A percentile compares a stretch with the other conserved stretches of the same genome.
Conservation (phyloP, 2,888 invertebrate genomes). For the Subacronicta megacephala region DNA sequence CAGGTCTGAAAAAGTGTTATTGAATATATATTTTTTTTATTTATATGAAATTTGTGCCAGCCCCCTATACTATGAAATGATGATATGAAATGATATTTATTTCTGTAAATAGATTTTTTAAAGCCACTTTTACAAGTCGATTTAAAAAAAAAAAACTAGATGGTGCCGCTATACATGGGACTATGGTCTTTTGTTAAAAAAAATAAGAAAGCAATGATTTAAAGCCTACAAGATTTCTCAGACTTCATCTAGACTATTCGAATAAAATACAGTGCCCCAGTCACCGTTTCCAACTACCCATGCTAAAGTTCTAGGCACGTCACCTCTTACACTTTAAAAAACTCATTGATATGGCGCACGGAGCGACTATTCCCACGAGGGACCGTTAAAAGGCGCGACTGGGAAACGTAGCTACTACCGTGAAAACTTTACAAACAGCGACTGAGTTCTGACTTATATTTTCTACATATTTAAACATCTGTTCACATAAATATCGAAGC, state of each 20-base stretch:
- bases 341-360: constrained; percentile 13
- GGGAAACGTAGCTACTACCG: constrained; percentile 5
- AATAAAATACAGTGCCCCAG: not conserved
- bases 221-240: too few relatives aligned
- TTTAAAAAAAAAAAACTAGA: too few relatives aligned
- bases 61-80: too few relatives aligned
- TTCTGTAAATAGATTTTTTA: too few relatives aligned
- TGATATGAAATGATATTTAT: too few relatives aligned
- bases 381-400: constrained; percentile 14
- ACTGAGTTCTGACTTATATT: constrained; percentile 1
- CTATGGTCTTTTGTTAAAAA: too few relatives aligned
- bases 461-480: not conserved
- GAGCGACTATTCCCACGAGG: constrained; percentile 4
- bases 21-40: too few relatives aligned
- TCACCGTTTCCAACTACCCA: not conserved
- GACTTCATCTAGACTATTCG: not conserved
- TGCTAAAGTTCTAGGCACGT: constrained; percentile 7
- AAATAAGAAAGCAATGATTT: too few relatives aligned
- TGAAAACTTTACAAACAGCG: constrained; percentile 17
- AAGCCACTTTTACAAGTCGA: too few relatives aligned
- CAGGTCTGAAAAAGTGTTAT: too few relatives aligned
- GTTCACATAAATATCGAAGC: not conserved
- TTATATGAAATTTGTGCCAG: too few relatives aligned
- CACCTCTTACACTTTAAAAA: constrained; percentile 11
- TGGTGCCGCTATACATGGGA: too few relatives aligned